Conservation (phyloP, 2,797 vertebrate species). For the Chaunax sp. region DNA sequence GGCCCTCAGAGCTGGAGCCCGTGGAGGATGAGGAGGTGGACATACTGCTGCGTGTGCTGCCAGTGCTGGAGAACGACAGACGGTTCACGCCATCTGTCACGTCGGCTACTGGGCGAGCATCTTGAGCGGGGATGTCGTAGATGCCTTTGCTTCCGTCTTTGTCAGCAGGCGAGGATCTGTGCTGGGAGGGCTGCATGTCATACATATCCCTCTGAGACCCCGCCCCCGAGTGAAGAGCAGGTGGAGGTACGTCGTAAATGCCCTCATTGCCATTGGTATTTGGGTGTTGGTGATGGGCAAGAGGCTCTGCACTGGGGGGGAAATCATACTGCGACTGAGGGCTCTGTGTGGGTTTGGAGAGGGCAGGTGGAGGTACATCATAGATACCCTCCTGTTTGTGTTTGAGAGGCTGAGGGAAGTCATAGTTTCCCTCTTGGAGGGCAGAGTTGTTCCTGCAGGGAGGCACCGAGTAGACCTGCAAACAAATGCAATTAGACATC, state of each 20-base stretch:
- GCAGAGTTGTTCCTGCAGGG: conserved; percentile 73
- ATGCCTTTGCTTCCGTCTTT: conserved; percentile 80
- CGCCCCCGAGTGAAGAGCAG: conserved; percentile 71
- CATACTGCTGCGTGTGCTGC: conserved; percentile 95
- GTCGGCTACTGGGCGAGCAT: conserved; percentile 81
- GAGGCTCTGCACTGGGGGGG: conserved; percentile 64
- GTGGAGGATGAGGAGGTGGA: conserved; percentile 94
- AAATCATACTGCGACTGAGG: conserved; percentile 83
- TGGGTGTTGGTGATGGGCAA: conserved; percentile 33
- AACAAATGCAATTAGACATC: neutral
- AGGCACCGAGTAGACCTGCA: conserved; percentile 81
- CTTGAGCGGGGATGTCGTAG: conserved; percentile 89
- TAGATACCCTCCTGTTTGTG: conserved; percentile 89
- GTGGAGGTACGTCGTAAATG: conserved; percentile 86
- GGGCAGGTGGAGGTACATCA: conserved; percentile 87
- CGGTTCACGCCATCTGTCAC: conserved; percentile 92
- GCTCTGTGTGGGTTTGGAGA: conserved; percentile 75
- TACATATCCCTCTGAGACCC: conserved; percentile 88
- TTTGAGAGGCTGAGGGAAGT: conserved; percentile 88
- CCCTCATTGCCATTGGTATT: conserved; percentile 72
- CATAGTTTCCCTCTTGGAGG: conserved; percentile 87
- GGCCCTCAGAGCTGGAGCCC: conserved; percentile 85
- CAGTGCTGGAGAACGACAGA: conserved; percentile 95
- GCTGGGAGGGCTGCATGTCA: conserved; percentile 83
- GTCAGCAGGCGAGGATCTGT: conserved; percentile 64